Conservation (phyloP, 53 echinoderm and acorn worm species). For the Henricia sp. region DNA sequence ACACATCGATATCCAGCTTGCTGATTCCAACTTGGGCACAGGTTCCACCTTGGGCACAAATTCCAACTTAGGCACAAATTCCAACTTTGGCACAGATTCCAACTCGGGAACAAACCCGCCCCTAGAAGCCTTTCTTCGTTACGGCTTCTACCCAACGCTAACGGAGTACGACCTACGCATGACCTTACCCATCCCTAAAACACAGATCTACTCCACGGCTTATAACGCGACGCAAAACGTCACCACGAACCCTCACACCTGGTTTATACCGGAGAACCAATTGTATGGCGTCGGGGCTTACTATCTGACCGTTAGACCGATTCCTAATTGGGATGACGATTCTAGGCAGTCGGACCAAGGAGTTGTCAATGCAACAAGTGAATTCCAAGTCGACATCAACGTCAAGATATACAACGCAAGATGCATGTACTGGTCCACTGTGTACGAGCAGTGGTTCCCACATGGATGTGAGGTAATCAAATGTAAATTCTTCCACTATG, state of each 20-base stretch:
- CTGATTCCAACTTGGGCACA: conserved; percentile 29
- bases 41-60: too few relatives aligned
- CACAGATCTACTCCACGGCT: conserved; percentile 43
- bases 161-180: conserved; percentile 65
- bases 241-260: conserved; percentile 76
- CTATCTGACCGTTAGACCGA: conserved; percentile 63
- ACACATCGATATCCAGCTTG: conserved; percentile 74
- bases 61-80: too few relatives aligned
- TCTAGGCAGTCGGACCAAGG: neutral
- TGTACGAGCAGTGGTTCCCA: conserved; percentile 80
- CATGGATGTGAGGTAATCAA: conserved; percentile 77
- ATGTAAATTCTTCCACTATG: neutral
- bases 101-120: neutral
- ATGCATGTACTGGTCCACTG: conserved; percentile 82
- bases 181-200: conserved; percentile 58
- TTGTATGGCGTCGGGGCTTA: conserved; percentile 75
- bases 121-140: conserved; percentile 66
- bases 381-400: conserved; percentile 52
- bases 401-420: conserved; percentile 80
- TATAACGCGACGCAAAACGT: conserved; percentile 68
- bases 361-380: conserved; percentile 11
- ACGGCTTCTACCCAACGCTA: conserved; percentile 76
- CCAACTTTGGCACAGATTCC: too few relatives aligned
- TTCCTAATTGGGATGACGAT: neutral
- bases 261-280: conserved; percentile 76